Percentiles rank a stretch among this genome's conserved stretches.
These are phyloP conservation scores for Heliangelus exortis DNA, from an alignment of 2,797 vertebrate genomes.

Conservation along the genomic window DNA sequence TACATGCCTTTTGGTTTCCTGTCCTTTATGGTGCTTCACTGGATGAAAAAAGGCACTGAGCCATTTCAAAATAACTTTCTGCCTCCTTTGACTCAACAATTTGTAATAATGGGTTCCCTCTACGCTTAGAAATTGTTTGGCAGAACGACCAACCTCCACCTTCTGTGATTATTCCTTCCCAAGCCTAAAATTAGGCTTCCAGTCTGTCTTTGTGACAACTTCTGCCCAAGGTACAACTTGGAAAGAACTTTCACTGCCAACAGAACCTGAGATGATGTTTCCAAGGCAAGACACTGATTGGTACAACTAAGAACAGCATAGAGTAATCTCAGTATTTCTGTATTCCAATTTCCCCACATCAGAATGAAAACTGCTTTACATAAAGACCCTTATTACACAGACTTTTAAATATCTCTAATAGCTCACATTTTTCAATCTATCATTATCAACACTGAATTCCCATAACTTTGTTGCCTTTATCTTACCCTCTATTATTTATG, in stretches of 20 bases:
- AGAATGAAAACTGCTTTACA: not conserved
- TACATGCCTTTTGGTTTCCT: not conserved
- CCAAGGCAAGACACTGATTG: not conserved
- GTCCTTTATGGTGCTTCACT: not conserved
- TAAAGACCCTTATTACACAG: not conserved
- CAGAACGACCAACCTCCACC: not conserved
- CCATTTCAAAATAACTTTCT: conserved; percentile 45
- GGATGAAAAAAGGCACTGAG: not conserved
- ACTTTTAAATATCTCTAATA: not conserved
- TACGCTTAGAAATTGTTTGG: conserved; percentile 33
- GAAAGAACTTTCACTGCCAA: conserved; percentile 8
- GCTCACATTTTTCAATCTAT: not conserved
- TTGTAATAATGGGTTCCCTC: conserved; percentile 9
- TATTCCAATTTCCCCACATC: not conserved
- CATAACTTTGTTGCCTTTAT: not conserved
- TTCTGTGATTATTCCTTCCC: conserved; percentile 3
- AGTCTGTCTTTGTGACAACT: not conserved
- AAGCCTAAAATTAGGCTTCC: conserved; percentile 14
- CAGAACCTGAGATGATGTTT: not conserved
- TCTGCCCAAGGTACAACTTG: not conserved
- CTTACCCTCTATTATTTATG: not conserved
- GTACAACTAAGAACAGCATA: not conserved
- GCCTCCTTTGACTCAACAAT: conserved; percentile 23
- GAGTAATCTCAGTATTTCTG: not conserved
- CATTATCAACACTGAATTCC: not conserved